Base-by-base conservation (phyloP, 2,888 invertebrate species). In the Oxyscelio sp. region DNA sequence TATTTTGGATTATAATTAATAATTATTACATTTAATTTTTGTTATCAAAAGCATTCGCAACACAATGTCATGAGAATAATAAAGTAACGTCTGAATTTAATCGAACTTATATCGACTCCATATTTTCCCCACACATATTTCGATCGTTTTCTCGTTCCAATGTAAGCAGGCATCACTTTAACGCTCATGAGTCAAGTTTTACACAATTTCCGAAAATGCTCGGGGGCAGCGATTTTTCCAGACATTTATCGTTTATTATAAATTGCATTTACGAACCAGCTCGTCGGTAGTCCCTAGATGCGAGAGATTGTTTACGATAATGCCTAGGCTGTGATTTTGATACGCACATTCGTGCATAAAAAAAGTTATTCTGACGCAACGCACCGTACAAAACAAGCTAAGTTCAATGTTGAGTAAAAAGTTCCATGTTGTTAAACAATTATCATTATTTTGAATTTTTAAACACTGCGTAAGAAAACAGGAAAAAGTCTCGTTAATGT, bases 291-390 rank as follows among this genome's bases (percentile, higher is more conserved):
- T 56, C n/a, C 9, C 24, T 8, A 43, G 63, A 74, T 54, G 63
- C 40, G 74, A 19, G 45, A 24, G 63, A 63, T 74, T 74, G 31
- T 74, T 74, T 63, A 63, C 54, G 45, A 27, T 63, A 74, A 63
- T 63, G 63, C 40, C 21, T 13, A 6, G 38, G 27, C 34, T 31
- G 43, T 54, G 74, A 63, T 54, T 74, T 74, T 74, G 21, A 74
- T 74, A 63, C 54, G 61, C 17, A 48, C 5, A 9, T 48, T 48
- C 8, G 19, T 6, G 54, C 17, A 63, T 19, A 4, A 52, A 63
- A 56, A 54, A 21, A 24, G 15, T n/a, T 40, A n/a, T 40, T 40
- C 34, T 11, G 27, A 9, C 34, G 34, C 34, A 11, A 34, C 9
- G 34, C 27, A 27, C 4, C 27, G 27, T 6, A 27, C 27, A 6